phyloP scores from a whole-genome alignment of 1,140 invertebrate species.

The Druon quercuslanigerum region DNA sequence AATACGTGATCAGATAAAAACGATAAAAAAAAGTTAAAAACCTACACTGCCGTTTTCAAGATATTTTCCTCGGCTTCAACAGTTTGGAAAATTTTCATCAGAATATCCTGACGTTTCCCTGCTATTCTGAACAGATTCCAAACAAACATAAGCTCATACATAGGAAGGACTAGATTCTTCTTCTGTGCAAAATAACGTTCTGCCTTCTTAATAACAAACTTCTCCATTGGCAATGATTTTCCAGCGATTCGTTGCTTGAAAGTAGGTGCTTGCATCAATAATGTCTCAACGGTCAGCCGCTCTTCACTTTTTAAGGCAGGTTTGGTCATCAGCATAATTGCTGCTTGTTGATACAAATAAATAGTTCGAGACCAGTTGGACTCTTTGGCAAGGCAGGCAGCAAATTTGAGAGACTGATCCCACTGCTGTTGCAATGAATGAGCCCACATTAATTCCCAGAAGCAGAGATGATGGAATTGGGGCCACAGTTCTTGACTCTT shows the following conservation, averaged over 20 bases:
- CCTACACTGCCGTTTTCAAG: constrained; percentile 65
- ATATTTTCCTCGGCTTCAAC: constrained; percentile 81
- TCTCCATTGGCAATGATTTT: constrained; percentile 97
- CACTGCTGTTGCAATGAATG: constrained; percentile 83
- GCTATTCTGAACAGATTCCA: constrained; percentile 96
- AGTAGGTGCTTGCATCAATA: constrained; percentile 85
- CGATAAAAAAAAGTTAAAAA: too few species aligned
- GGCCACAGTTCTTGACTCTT: constrained; percentile 91
- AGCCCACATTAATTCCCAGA: constrained; percentile 96
- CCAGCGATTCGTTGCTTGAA: constrained; percentile 94
- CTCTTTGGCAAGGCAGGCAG: constrained; percentile 82
- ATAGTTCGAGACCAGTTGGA: constrained; percentile 95
- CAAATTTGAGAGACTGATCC: constrained; percentile 84
- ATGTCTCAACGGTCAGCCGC: constrained; percentile 72
- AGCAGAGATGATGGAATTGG: constrained; percentile 96
- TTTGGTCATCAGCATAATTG: constrained; percentile 85
- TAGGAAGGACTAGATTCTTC: constrained; percentile 85
- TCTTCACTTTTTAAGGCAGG: constrained; percentile 77
- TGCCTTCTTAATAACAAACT: constrained; percentile 92
- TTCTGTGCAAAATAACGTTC: constrained; percentile 86
- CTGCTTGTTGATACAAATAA: constrained; percentile 92
- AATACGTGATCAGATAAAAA: too few species aligned
- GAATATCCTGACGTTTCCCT: constrained; percentile 81
- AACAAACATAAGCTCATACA: constrained; percentile 92
- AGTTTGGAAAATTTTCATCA: constrained; percentile 83